Evolutionary conservation across 2,113 vertebrate species (phyloP).

Genomic region (Naja naja): DNA sequence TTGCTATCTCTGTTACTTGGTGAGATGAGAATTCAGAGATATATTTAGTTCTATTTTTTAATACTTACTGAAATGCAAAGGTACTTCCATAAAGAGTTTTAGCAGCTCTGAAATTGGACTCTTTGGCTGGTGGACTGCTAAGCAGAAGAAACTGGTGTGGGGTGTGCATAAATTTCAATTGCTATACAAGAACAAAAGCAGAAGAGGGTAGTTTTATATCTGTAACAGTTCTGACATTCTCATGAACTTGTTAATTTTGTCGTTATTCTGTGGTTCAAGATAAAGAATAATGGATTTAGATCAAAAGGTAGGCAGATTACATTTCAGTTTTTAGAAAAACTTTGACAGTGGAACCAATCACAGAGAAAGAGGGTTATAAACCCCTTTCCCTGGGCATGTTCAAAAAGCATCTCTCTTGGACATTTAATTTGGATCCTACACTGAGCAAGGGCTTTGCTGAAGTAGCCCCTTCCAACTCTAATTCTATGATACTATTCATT

Average conservation of each 20-base stretch:
- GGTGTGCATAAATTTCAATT: conserved; percentile 93
- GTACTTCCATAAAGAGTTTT: conserved; percentile 90
- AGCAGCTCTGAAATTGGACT: conserved; percentile 90
- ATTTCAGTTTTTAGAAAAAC: background rate
- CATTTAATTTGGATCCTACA: background rate
- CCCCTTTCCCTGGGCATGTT: background rate
- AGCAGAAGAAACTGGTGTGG: conserved; percentile 90
- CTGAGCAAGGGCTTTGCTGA: background rate
- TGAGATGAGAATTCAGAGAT: background rate
- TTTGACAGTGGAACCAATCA: background rate
- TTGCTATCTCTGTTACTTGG: background rate
- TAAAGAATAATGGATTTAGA: background rate
- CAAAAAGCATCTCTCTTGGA: background rate
- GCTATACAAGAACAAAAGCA: conserved; percentile 69
- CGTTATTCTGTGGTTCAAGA: background rate
- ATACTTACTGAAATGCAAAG: conserved; percentile 90
- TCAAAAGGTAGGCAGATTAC: background rate
- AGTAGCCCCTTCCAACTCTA: background rate
- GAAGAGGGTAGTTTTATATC: conserved; percentile 13
- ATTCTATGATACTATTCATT: background rate
- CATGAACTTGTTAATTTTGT: background rate
- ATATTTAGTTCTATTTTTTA: background rate
- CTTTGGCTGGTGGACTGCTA: conserved; percentile 94
- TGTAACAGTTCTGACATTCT: background rate
- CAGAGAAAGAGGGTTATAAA: background rate